These are phyloP conservation scores for Sarcophilus harrisii DNA, from an alignment of 2,797 vertebrate genomes.

Conservation along the genomic window DNA sequence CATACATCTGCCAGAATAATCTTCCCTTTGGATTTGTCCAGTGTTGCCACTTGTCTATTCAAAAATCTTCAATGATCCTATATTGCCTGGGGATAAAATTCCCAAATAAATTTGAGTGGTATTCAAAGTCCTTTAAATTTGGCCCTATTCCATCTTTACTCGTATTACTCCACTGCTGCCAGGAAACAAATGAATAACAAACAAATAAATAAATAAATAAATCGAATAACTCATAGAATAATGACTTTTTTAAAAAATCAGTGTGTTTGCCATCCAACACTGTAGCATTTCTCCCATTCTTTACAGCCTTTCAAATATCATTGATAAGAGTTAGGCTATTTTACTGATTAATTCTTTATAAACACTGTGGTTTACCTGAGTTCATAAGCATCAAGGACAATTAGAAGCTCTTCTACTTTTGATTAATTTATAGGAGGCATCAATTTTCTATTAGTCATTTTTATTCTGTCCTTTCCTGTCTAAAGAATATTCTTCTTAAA, in stretches of 20 bases:
- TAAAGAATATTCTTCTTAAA: not conserved
- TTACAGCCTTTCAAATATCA: not conserved
- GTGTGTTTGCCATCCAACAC: not conserved
- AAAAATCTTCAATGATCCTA: not conserved
- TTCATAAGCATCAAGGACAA: not conserved
- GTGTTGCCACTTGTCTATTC: not conserved
- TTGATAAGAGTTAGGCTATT: not conserved
- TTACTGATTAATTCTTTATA: not conserved
- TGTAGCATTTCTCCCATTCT: not conserved
- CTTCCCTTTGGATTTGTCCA: not conserved
- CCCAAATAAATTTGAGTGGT: not conserved
- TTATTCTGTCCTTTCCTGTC: not conserved
- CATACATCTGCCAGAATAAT: not conserved
- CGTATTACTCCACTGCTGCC: not conserved
- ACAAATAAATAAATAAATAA: not conserved
- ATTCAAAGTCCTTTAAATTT: not conserved
- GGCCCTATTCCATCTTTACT: not conserved
- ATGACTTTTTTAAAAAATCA: not conserved
- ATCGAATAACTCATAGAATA: not conserved
- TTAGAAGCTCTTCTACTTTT: not conserved
- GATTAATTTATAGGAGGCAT: not conserved
- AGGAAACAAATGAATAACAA: not conserved
- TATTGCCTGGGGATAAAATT: not conserved
- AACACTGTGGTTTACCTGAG: not conserved
- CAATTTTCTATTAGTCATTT: not conserved